Evolutionary conservation across 2,888 invertebrate genomes (phyloP).

Genomic region (Sinodicranocentrus sp.): DNA sequence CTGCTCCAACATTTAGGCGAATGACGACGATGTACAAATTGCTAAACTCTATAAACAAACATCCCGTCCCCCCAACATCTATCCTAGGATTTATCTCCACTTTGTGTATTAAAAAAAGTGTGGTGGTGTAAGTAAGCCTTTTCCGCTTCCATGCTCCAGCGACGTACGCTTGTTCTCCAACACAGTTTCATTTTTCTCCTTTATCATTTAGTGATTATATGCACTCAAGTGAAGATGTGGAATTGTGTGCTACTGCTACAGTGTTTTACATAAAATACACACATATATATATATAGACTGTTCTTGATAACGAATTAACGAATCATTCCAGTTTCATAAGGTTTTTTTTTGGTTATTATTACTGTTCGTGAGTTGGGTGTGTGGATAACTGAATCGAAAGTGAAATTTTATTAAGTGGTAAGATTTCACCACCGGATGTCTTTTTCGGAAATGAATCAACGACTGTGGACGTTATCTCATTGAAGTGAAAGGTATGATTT

Average conservation of each 20-base stretch:
- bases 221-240: slow-evolving; percentile 59
- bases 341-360: too few species aligned
- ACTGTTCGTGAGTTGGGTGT: too few species aligned
- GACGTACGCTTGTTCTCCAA: slow-evolving; percentile 5
- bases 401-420: not conserved
- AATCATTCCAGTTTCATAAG: slow-evolving; percentile 42
- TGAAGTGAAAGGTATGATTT: too few species aligned
- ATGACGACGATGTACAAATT: slow-evolving; percentile 28
- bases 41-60: slow-evolving; percentile 42
- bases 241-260: slow-evolving; percentile 31
- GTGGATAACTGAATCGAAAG: not conserved
- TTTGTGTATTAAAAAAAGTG: slow-evolving; percentile 10
- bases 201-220: slow-evolving; percentile 66
- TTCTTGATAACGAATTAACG: slow-evolving; percentile 42
- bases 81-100: slow-evolving; percentile 40
- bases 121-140: slow-evolving; percentile 37
- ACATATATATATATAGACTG: too few species aligned
- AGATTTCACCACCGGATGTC: too few species aligned
- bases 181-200: slow-evolving; percentile 28
- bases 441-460: too few species aligned
- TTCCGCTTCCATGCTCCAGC: slow-evolving; percentile 69
- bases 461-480: too few species aligned
- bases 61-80: slow-evolving; percentile 16
- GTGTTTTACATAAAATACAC: too few species aligned
- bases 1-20: not conserved